These are phyloP conservation scores for Phrynosoma platyrhinos DNA, from an alignment of 2,113 vertebrate species.

Conservation along the genomic window DNA sequence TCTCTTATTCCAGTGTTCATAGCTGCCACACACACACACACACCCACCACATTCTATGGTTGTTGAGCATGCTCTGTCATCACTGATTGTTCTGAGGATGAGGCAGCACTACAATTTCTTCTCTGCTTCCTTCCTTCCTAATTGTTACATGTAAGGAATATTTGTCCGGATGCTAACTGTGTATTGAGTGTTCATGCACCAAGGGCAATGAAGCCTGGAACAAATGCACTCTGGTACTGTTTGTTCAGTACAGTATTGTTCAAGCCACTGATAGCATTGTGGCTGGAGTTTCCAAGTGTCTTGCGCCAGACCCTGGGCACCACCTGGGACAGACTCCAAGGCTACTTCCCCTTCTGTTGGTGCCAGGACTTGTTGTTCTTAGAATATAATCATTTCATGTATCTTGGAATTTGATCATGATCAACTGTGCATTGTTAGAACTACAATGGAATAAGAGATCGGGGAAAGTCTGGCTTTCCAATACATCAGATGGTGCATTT, in stretches of 20 bases:
- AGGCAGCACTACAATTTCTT: too few species aligned
- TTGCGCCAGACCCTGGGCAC: background rate
- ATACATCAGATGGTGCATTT: background rate
- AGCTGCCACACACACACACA: too few species aligned
- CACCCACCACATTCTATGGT: background rate
- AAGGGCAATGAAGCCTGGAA: background rate
- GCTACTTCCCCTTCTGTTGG: background rate
- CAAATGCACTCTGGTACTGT: background rate
- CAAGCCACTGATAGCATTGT: background rate
- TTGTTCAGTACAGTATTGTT: slow-evolving; percentile 14
- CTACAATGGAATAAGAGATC: background rate
- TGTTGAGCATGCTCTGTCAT: background rate
- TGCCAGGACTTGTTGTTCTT: background rate
- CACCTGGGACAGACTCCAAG: background rate
- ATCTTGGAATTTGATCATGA: background rate
- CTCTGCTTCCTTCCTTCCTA: background rate
- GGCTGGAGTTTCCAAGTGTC: background rate
- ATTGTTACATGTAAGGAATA: background rate
- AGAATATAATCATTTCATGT: background rate
- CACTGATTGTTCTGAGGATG: background rate
- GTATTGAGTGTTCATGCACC: background rate
- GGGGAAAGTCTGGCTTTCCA: background rate
- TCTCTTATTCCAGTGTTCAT: background rate
- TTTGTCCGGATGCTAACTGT: background rate
- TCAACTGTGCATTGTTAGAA: background rate